These are phyloP conservation scores for Tanypteryx hageni DNA, from an alignment of 2,888 invertebrate genomes.

Conservation along the genomic window DNA sequence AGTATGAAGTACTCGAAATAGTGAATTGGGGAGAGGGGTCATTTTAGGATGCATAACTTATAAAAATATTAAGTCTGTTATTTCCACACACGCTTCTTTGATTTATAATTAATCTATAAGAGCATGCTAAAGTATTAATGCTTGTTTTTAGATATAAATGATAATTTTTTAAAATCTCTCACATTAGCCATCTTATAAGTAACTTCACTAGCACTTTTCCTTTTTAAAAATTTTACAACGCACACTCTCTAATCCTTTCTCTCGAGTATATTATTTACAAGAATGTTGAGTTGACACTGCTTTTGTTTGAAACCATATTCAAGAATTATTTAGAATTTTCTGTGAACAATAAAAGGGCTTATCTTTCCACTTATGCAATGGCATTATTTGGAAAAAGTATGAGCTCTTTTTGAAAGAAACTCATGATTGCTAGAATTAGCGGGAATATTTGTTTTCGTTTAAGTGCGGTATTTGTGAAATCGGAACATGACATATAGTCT, in stretches of 20 bases:
- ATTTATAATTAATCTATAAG: neutral
- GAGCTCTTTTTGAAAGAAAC: slow-evolving; percentile 40
- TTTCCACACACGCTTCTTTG: slow-evolving; percentile 66
- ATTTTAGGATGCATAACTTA: slow-evolving; percentile 19
- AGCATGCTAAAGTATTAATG: neutral
- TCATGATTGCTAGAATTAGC: slow-evolving; percentile 41
- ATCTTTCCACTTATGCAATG: slow-evolving; percentile 63
- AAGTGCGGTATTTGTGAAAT: slow-evolving; percentile 39
- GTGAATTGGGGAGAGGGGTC: neutral
- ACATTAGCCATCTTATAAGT: slow-evolving; percentile 65
- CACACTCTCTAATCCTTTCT: neutral
- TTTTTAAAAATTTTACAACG: slow-evolving; percentile 30
- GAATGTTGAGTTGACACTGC: neutral
- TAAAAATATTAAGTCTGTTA: neutral
- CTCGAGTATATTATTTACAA: neutral
- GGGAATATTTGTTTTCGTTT: neutral
- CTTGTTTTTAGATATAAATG: neutral
- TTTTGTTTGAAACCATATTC: neutral
- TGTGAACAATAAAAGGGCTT: slow-evolving; percentile 66
- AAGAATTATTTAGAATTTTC: slow-evolving; percentile 52
- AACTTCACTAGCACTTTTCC: slow-evolving; percentile 65
- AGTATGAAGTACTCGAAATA: too few relatives aligned
- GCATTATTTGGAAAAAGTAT: slow-evolving; percentile 48
- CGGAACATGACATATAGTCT: slow-evolving; percentile 71
- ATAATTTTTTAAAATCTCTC: neutral